A percentile compares a stretch with the other conserved stretches of the same genome.
Conservation (phyloP, 35 echinoderm and acorn worm genomes). For the Ptychodera flava region DNA sequence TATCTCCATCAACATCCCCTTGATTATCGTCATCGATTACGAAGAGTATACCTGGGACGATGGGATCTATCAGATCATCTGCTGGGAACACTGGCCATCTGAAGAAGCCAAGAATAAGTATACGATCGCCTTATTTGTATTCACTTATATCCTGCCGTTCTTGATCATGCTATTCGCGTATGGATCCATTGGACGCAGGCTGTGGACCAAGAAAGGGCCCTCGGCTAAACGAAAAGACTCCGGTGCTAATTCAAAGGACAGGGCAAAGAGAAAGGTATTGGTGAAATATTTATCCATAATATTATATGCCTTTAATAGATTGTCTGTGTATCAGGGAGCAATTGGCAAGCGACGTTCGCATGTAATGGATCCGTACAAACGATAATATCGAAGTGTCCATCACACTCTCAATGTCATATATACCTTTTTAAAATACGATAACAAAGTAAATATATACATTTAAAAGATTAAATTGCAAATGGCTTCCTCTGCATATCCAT, state of each 20-base stretch:
- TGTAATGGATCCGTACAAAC: no score
- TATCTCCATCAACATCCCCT: background rate
- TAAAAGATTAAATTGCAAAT: no score
- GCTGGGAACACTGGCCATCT: background rate
- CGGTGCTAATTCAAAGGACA: background rate
- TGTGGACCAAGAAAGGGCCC: background rate
- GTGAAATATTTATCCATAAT: no score
- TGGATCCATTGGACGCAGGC: background rate
- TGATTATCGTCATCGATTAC: background rate
- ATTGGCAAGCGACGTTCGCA: no score
- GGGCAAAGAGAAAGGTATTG: background rate
- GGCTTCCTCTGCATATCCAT: no score
- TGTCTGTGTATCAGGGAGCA: no score
- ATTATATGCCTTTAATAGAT: no score
- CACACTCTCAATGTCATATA: no score
- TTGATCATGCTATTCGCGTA: background rate
- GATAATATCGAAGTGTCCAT: no score
- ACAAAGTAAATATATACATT: no score
- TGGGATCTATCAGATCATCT: background rate
- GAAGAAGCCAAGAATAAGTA: background rate
- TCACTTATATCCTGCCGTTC: background rate
- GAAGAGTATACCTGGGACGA: background rate
- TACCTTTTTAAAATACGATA: no score
- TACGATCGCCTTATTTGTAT: background rate
- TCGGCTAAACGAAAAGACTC: background rate